Evolutionary conservation across 2,888 invertebrate species (phyloP).

Genomic region (Dolomedes plantarius): DNA sequence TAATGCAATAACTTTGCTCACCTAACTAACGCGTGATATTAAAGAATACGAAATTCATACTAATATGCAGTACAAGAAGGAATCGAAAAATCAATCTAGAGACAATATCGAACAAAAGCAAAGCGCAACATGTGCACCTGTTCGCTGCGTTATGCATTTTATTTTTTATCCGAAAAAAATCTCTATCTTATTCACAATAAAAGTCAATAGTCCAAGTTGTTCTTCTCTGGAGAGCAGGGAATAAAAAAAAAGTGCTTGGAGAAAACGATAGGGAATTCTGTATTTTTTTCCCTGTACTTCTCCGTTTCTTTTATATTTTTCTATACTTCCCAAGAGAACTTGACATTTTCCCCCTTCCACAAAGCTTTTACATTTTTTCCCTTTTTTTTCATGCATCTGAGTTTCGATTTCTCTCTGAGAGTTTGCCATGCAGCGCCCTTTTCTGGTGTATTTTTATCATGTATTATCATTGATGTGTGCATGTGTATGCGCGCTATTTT

Average conservation of each 20-base stretch:
- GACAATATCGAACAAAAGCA: neutral
- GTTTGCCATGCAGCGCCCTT: neutral
- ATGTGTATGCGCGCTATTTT: neutral
- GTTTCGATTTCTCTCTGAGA: conserved; percentile 5
- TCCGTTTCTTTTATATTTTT: conserved; percentile 11
- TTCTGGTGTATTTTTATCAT: neutral
- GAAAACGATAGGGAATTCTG: conserved; percentile 12
- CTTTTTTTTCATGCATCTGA: conserved; percentile 12
- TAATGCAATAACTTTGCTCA: no score
- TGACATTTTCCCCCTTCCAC: conserved; percentile 34
- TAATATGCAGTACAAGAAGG: no score
- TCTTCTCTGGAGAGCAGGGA: neutral
- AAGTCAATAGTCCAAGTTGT: conserved; percentile 25
- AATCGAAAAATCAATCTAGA: neutral
- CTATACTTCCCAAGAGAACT: conserved; percentile 20
- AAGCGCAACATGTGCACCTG: conserved; percentile 7
- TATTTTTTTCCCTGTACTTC: conserved; percentile 1
- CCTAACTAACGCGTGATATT: no score
- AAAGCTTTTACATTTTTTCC: conserved; percentile 19
- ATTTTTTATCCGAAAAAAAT: conserved; percentile 14
- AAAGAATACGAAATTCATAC: no score
- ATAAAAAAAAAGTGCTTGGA: neutral
- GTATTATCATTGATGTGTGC: neutral
- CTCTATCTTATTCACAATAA: conserved; percentile 17
- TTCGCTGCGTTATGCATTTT: conserved; percentile 21